Conservation (phyloP, 2,113 vertebrate species). For the Isichthys henryi region DNA sequence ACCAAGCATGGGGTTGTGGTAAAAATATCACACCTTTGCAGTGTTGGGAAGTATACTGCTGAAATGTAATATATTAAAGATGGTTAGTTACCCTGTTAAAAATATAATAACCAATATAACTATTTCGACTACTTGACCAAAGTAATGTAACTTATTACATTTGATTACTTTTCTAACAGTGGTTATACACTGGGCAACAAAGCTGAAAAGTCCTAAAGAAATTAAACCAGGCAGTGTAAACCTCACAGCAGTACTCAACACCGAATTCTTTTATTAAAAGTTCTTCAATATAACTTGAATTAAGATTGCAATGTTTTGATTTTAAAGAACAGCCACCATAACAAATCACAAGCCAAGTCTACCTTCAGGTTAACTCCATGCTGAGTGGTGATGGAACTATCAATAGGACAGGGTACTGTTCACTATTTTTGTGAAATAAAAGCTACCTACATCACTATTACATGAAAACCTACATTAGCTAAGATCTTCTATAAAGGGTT, state of each 20-base stretch:
- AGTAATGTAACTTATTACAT: background rate
- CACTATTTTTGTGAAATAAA: background rate
- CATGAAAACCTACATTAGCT: background rate
- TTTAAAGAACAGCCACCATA: background rate
- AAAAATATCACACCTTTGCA: background rate
- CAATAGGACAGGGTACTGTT: background rate
- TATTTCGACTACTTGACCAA: background rate
- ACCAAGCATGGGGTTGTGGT: background rate
- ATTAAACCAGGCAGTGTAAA: background rate
- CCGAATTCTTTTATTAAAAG: background rate
- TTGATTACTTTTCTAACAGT: background rate
- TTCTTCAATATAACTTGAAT: background rate
- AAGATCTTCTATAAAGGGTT: background rate
- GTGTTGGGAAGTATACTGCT: background rate
- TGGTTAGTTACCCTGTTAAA: background rate
- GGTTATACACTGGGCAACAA: background rate
- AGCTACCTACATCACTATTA: background rate
- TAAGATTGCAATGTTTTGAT: background rate
- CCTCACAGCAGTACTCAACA: background rate
- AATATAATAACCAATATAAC: background rate
- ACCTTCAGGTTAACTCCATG: background rate
- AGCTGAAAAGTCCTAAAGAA: background rate
- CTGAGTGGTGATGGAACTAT: background rate
- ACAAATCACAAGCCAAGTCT: background rate
- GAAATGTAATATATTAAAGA: background rate